Percentiles rank a stretch among this genome's conserved stretches.
Evolutionary conservation across 2,888 invertebrate genomes (phyloP).

Genomic region (Chrysomela aeneicollis): DNA sequence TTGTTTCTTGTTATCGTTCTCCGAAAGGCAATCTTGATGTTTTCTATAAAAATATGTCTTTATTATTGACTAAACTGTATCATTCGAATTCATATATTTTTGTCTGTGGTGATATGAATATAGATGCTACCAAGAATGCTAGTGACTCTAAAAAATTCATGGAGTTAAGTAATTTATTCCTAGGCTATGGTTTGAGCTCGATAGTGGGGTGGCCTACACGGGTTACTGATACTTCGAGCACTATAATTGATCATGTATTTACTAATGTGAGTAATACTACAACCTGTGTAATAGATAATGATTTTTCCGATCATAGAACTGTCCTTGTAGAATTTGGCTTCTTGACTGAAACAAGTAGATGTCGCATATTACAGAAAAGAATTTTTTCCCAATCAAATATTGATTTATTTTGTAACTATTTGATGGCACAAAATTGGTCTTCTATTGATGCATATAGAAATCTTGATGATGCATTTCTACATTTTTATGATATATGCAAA

Average conservation of each 20-base stretch:
- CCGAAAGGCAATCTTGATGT: too few relatives aligned
- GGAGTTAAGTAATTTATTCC: too few relatives aligned
- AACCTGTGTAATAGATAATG: background rate
- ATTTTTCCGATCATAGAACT: constrained; percentile 4
- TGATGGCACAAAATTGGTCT: too few relatives aligned
- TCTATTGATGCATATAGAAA: too few relatives aligned
- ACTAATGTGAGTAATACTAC: background rate
- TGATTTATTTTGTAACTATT: too few relatives aligned
- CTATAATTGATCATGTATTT: constrained; percentile 11
- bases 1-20: too few relatives aligned
- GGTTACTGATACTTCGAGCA: background rate
- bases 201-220: constrained; percentile 5
- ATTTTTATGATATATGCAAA: background rate
- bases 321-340: background rate
- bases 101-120: background rate
- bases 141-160: too few relatives aligned
- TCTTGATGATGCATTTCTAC: too few relatives aligned
- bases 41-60: too few relatives aligned
- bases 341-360: background rate
- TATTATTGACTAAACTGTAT: background rate
- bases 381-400: too few relatives aligned
- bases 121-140: background rate
- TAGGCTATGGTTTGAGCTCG: background rate
- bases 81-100: background rate
- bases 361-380: background rate